Evolutionary conservation across 2,797 vertebrate genomes (phyloP).

Genomic region (Macropodus opercularis): DNA sequence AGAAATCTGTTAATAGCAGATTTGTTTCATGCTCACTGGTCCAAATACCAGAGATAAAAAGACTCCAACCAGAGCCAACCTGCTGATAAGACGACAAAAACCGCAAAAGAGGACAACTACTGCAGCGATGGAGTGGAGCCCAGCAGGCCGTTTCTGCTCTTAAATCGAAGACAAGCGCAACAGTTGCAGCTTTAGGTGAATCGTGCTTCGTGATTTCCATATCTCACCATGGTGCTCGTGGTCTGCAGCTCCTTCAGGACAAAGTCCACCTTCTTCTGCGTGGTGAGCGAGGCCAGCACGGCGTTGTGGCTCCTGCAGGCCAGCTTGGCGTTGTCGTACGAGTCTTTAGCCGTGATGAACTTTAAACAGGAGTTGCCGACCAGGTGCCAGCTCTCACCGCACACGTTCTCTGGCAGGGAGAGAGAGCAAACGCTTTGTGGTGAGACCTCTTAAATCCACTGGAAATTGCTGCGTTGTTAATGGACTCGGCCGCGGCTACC

Average conservation of each 20-base stretch:
- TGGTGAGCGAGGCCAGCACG: conserved; percentile 92
- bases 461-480: too few relatives aligned
- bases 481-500: conserved; percentile 73
- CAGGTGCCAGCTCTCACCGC: conserved; percentile 93
- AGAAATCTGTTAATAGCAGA: conserved; percentile 43
- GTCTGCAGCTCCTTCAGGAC: conserved; percentile 93
- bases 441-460: too few relatives aligned
- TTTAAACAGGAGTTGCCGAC: conserved; percentile 95
- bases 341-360: conserved; percentile 90
- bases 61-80: conserved; percentile 6
- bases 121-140: too few relatives aligned
- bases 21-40: conserved; percentile 55
- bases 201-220: too few relatives aligned
- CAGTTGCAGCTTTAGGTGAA: too few relatives aligned
- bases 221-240: conserved; percentile 88
- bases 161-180: too few relatives aligned
- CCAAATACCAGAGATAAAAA: conserved; percentile 21
- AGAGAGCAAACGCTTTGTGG: not conserved
- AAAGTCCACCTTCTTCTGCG: conserved; percentile 95
- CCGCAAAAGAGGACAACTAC: not conserved
- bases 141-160: too few relatives aligned
- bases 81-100: not conserved
- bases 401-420: conserved; percentile 89
- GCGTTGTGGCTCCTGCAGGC: conserved; percentile 90
- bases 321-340: conserved; percentile 94